phyloP scores from a whole-genome alignment of 2,113 vertebrate species.

The Onychorhynchus coronatus region DNA sequence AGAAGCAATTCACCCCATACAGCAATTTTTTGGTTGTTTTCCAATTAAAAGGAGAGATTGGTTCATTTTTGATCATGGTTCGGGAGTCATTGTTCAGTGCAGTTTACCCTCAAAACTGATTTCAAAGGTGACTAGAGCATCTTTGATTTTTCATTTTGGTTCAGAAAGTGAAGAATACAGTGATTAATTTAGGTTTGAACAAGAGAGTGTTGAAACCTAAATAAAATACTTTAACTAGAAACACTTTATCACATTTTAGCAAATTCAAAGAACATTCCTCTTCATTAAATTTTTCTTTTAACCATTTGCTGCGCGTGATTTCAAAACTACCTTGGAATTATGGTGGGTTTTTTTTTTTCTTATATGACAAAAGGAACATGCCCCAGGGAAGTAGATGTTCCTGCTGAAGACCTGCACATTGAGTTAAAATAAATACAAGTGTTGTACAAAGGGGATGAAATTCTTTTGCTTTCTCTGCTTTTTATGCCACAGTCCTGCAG shows the following conservation, averaged over 20 bases:
- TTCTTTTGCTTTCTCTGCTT: not conserved
- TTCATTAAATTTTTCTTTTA: not conserved
- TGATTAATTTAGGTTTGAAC: not conserved
- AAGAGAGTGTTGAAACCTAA: not conserved
- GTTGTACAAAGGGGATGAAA: not conserved
- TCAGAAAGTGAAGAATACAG: not conserved
- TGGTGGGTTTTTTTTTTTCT: not conserved
- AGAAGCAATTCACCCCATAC: not conserved
- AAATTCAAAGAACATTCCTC: not conserved
- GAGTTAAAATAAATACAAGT: not conserved
- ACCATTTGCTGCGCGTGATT: not conserved
- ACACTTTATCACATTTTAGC: not conserved
- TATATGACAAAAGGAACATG: not conserved
- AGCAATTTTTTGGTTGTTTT: not conserved
- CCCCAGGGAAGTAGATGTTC: not conserved
- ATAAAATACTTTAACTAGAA: not conserved
- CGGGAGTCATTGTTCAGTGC: not conserved
- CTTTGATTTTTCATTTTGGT: not conserved
- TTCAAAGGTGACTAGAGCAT: not conserved
- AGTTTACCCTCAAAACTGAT: not conserved
- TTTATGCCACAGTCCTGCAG: not conserved
- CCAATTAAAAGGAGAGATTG: not conserved
- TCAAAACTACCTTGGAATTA: not conserved
- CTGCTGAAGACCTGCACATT: not conserved
- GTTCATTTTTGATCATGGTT: not conserved